Base-by-base conservation (phyloP, 2,113 vertebrate species). In the Pipra filicauda region DNA sequence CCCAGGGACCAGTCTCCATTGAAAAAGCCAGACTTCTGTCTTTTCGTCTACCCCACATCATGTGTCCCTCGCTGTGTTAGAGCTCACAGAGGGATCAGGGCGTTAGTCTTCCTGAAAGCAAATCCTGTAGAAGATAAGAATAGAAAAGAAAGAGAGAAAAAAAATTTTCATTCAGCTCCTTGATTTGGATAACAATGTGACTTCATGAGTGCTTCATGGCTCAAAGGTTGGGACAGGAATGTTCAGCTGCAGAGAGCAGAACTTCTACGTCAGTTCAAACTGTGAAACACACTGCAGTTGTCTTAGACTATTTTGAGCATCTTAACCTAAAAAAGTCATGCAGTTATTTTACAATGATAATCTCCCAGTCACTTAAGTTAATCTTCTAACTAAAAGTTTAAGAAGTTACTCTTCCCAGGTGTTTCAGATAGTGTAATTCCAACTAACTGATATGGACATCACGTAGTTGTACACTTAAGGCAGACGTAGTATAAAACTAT, bases 21-120 rank as follows among this genome's bases (percentile, higher is more conserved):
- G 62, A 46, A 83, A 91, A 89, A 61, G 6, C 16, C 24, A 28
- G 33, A 44, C 23, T 66, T 18, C 18, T 58, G 18, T 26, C 49
- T 92, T 72, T 67, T 76, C 28, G 12, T 46, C 10, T 73, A 67
- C 19, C 12, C n/a, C 19, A 4, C 1, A 0, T 28, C 3, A 0
- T 3, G 1, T 54, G 5, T 64, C 35, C 28, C 19, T 91, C 43
- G 39, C 27, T 46, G 39, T 67, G 35, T n/a, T 28, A 64, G 28
- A 46, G 71, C 57, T 71, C 33, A 51, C 17, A n/a, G 39, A 69
- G 46, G 8, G 23, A 66, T 57, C 18, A 62, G 54, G 49, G 9
- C 39, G 30, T 11, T 66, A n/a, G 76, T 51, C 54, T 87, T 87
- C 51, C 73, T 70, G 37, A 84, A 91, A 66, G 22, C 22, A 85